Evolutionary conservation across 2,888 invertebrate genomes (phyloP), one percentile per base, ranked within the genome.

Genomic region (Erebia aethiops): DNA sequence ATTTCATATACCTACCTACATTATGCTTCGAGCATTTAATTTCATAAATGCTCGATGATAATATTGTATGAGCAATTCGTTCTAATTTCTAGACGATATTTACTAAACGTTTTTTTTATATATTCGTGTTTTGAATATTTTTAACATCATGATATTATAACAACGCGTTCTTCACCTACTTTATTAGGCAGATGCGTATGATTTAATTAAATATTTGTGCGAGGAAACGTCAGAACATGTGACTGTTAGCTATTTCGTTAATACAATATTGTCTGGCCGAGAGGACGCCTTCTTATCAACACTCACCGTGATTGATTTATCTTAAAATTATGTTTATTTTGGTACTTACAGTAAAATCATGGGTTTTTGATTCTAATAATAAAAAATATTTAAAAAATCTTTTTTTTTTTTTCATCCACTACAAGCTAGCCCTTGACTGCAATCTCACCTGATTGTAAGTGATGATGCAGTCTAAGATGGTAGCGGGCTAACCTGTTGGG

Each of bases 231-330:
- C 87, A 87, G 72, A 73, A 76, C 90, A 88, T 88, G 90, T 90
- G 90, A 90, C 87, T 85, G 74, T 80, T 85, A 46, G 74, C n/a
- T n/a, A 80, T 79, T 80, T 79, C 78, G 77, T 75, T 79, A 80
- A 77, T 70, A 54, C 52, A 65, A 26, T 52, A 68, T 63, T 81
- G 82, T 82, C 84, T 83, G 81, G 77, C 78, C 78, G 84, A 81
- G 82, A 57, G 81, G 80, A 83, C 76, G 78, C 74, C 71, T 65
- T 74, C 80, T 88, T 89, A 89, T 91, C 90, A 81, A 74, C 80
- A 82, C 82, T 82, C 79, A 77, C 79, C 77, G 82, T 91, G 91
- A 91, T 91, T 91, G 91, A 91, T 91, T 88, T 91, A 90, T 90
- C 89, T 89, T 74, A 81, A 81, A 70, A 52, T 41, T 58, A 69